Conservation (phyloP, 2,797 vertebrate species). For the Mastacembelus armatus region DNA sequence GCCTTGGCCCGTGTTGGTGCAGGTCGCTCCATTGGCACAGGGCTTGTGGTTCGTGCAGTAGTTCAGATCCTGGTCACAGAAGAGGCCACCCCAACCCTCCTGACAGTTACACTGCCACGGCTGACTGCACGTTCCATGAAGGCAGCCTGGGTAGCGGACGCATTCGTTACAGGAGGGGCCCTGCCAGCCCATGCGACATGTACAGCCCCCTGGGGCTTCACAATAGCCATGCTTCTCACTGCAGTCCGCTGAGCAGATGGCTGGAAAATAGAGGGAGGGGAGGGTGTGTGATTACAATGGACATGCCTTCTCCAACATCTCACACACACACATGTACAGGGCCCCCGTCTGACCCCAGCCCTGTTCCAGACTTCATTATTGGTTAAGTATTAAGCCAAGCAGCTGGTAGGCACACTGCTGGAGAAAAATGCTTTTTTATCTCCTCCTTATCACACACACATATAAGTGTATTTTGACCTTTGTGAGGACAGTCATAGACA, state of each 20-base stretch:
- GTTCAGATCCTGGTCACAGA: slow-evolving; percentile 91
- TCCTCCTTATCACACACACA: slow-evolving; percentile 39
- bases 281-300: slow-evolving; percentile 77
- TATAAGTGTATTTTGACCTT: no score
- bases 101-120: slow-evolving; percentile 89
- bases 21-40: slow-evolving; percentile 86
- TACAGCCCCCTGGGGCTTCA: slow-evolving; percentile 87
- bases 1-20: slow-evolving; percentile 90
- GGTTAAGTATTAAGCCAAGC: slow-evolving; percentile 84
- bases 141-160: slow-evolving; percentile 86
- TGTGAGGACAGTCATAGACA: no score
- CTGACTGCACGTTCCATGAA: slow-evolving; percentile 87
- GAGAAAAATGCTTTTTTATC: slow-evolving; percentile 76
- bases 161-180: slow-evolving; percentile 88
- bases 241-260: slow-evolving; percentile 89
- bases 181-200: slow-evolving; percentile 90
- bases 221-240: slow-evolving; percentile 89
- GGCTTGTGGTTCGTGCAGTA: slow-evolving; percentile 92
- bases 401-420: slow-evolving; percentile 81
- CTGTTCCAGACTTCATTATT: slow-evolving; percentile 80
- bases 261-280: slow-evolving; percentile 57
- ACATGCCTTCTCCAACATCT: slow-evolving; percentile 58
- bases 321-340: slow-evolving; percentile 48
- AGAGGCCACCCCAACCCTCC: slow-evolving; percentile 91
- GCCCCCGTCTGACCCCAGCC: slow-evolving; percentile 74